Base-by-base conservation (phyloP, 2,888 invertebrate species). In the Gortyna flavago region DNA sequence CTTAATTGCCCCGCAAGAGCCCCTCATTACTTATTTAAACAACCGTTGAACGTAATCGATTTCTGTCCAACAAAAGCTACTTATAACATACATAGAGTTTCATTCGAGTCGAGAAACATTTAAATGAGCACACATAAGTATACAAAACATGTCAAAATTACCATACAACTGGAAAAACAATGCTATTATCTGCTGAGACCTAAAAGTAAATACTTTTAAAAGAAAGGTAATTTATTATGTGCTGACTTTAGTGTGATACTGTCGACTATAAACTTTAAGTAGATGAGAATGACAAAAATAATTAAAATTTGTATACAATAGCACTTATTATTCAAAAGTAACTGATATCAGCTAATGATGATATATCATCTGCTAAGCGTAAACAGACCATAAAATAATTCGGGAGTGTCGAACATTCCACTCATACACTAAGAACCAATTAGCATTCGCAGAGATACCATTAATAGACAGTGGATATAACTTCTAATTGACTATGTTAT, bases 91-190 rank as follows among this genome's bases (percentile, higher is more conserved):
- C 61, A 65, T 54, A 71, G 80, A 71, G 80, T 72, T 76, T 66
- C 57, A 77, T 71, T 64, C 70, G 67, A 77, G 25, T 67, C 65
- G 48, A 85, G 48, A 41, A 72, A 67, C 70, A 83, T 85, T 85
- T 81, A 82, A 81, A 83, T 85, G 66, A 57, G 85, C 77, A 85
- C 73, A 76, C 57, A 73, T 77, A 81, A 70, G 82, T 82, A 72
- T 72, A 81, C 72, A 83, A 76, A 85, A 73, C 51, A 85, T 64
- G 66, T 81, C 35, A 32, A 81, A 77, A 85, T 83, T 83, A 85
- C 44, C 85, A 83, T 83, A 54, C 64, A 73, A 72, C 62, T 54
- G 48, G 72, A 81, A 85, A 77, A 85, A 81, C 59, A 85, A 66
- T 32, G 51, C 54, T 21, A 62, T 25, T 64, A 68, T 80, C 32